Evolutionary conservation across 2,113 vertebrate genomes (phyloP), one percentile per base, ranked within the genome.

Genomic region (Datnioides undecimradiatus): DNA sequence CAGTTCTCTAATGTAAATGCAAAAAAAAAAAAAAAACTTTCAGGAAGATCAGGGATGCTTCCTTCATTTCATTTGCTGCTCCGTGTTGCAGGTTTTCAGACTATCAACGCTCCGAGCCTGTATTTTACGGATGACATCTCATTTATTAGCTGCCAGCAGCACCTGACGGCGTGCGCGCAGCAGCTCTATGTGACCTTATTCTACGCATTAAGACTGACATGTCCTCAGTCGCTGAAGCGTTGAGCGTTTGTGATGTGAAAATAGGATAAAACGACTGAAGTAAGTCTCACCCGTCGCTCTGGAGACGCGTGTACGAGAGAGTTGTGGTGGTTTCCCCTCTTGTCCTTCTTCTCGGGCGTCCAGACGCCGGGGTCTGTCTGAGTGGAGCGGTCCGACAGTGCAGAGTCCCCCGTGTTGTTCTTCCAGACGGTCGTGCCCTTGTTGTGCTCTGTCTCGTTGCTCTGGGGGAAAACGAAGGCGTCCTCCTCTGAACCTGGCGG

Each of bases 401-500:
- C 12, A 0, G 79, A 76, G 4, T 88, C 86, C 1, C 64, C 43
- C 0, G 7, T 46, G 21, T 86, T 82, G 17, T 66, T 80, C 17
- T 80, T 82, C 21, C 52, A 43, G 4, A 27, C 49, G 5, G 49
- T 14, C 17, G 59, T 43, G 45, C 87, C 82, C 48, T 91, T 91
- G 75, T 79, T 71, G 66, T 83, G 79, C 13, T 95, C 94, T 0
- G 79, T 70, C 4, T 93, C 91, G 23, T 93, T 90, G 40, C 88
- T 80, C 10, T 91, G 90, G 1, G 94, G 93, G 79, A 95, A 96
- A 49, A 95, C 83, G 27, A 95, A 95, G 12, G 93, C 52, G n/a
- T 95, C 95, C n/a, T 95, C 94, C 63, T 95, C 95, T 0, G 92
- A 94, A 76, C 94, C 95, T 96, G 85, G 10, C 27, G 0, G 60